A percentile compares a stretch with the other conserved stretches of the same genome.
These are phyloP conservation scores for Euplexia lucipara DNA, from an alignment of 2,888 invertebrate species.

Conservation along the genomic window DNA sequence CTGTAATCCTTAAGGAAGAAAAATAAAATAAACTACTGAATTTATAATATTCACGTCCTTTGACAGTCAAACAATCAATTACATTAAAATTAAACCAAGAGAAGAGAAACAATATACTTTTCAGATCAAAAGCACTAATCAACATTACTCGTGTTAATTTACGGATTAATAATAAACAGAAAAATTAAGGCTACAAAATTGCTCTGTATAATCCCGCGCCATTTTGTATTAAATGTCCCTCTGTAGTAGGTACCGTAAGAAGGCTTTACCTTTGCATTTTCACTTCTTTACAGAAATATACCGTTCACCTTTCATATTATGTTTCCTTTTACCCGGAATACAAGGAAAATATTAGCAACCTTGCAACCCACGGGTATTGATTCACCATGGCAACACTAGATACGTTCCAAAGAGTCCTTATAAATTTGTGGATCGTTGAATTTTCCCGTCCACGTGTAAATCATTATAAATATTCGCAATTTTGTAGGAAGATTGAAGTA, in stretches of 20 bases:
- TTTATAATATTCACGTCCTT: too few relatives aligned
- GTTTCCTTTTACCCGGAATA: conserved; percentile 24
- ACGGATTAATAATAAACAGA: conserved; percentile 25
- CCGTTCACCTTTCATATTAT: conserved; percentile 26
- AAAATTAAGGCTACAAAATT: conserved; percentile 32
- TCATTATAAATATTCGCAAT: neutral
- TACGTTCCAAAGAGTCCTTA: neutral
- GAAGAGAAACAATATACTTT: neutral
- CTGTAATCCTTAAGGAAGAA: too few relatives aligned
- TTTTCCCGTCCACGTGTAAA: conserved; percentile 2
- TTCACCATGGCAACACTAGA: conserved; percentile 42
- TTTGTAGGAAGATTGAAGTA: neutral
- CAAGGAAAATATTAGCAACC: conserved; percentile 22
- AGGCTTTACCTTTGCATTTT: conserved; percentile 22
- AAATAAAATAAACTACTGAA: too few relatives aligned
- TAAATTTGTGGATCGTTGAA: conserved; percentile 1
- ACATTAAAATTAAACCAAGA: neutral
- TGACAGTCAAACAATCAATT: neutral
- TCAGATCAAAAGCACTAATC: conserved; percentile 10
- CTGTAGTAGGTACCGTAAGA: conserved; percentile 24
- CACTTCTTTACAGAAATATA: conserved; percentile 12
- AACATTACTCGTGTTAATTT: conserved; percentile 2
- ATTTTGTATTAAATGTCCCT: conserved; percentile 25
- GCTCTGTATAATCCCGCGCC: conserved; percentile 28
- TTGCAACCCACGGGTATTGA: conserved; percentile 36